Percentiles rank a stretch among this genome's conserved stretches.
Evolutionary conservation across 2,113 vertebrate species (phyloP).

Genomic region (Rhipidura dahli): DNA sequence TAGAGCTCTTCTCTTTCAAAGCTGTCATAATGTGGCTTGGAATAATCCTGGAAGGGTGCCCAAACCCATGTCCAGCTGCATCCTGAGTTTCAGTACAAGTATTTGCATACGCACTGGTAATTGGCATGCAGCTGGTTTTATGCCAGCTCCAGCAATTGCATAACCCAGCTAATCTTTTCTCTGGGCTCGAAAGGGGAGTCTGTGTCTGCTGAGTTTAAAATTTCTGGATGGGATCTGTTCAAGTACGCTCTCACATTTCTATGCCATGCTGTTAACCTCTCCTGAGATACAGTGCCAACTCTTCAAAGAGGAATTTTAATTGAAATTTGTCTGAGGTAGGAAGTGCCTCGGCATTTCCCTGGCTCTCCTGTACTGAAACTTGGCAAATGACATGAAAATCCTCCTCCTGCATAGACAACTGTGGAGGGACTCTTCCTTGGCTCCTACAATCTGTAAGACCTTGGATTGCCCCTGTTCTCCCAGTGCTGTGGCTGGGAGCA

Average conservation of each 20-base stretch:
- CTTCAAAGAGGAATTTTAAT: conserved; percentile 12
- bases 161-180: conserved; percentile 25
- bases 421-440: not conserved
- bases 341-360: not conserved
- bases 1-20: conserved; percentile 35
- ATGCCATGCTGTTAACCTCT: not conserved
- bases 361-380: not conserved
- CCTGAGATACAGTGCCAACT: not conserved
- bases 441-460: not conserved
- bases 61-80: conserved; percentile 50
- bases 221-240: conserved; percentile 7
- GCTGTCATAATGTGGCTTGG: conserved; percentile 50
- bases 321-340: conserved; percentile 1
- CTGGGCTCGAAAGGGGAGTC: not conserved
- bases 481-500: not conserved
- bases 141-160: conserved; percentile 48
- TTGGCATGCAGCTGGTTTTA: conserved; percentile 41
- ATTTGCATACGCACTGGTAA: conserved; percentile 27
- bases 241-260: not conserved
- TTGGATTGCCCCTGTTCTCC: not conserved
- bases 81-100: conserved; percentile 34
- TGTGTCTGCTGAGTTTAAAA: conserved; percentile 5
- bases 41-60: conserved; percentile 44
- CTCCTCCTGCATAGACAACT: not conserved
- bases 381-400: not conserved